Evolutionary conservation across 1,140 invertebrate genomes (phyloP).

Genomic region (Acromyrmex heyeri): DNA sequence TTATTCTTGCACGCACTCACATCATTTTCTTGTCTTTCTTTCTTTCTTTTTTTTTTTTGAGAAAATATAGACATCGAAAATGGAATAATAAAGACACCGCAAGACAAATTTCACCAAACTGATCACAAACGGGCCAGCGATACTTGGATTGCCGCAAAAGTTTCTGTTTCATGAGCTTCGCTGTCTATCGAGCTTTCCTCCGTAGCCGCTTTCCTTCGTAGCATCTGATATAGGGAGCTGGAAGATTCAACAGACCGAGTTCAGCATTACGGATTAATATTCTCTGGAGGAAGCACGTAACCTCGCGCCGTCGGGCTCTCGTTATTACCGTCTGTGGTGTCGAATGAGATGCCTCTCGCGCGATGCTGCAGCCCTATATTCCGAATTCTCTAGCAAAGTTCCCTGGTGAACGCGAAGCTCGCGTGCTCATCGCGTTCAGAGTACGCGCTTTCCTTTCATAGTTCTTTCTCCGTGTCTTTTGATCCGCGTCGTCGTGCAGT

Average conservation of each 20-base stretch:
- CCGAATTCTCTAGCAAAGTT: slow-evolving; percentile 54
- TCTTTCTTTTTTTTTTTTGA: neutral
- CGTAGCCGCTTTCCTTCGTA: slow-evolving; percentile 37
- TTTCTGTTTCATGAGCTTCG: slow-evolving; percentile 36
- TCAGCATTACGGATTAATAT: slow-evolving; percentile 77
- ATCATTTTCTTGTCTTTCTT: neutral
- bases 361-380: slow-evolving; percentile 55
- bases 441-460: slow-evolving; percentile 40
- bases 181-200: neutral
- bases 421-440: neutral
- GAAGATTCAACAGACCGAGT: slow-evolving; percentile 72
- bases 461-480: slow-evolving; percentile 40
- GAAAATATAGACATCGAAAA: neutral
- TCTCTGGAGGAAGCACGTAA: slow-evolving; percentile 73
- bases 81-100: neutral
- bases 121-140: too few relatives aligned
- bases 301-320: slow-evolving; percentile 67
- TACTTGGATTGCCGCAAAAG: slow-evolving; percentile 38
- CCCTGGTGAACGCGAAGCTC: slow-evolving; percentile 9
- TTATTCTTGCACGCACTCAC: neutral
- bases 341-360: slow-evolving; percentile 71
- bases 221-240: slow-evolving; percentile 63
- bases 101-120: neutral
- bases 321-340: slow-evolving; percentile 73
- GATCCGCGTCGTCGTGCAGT: slow-evolving; percentile 14